Base-by-base conservation (phyloP, 1,140 invertebrate genomes). In the Drosophila subpulchrella region DNA sequence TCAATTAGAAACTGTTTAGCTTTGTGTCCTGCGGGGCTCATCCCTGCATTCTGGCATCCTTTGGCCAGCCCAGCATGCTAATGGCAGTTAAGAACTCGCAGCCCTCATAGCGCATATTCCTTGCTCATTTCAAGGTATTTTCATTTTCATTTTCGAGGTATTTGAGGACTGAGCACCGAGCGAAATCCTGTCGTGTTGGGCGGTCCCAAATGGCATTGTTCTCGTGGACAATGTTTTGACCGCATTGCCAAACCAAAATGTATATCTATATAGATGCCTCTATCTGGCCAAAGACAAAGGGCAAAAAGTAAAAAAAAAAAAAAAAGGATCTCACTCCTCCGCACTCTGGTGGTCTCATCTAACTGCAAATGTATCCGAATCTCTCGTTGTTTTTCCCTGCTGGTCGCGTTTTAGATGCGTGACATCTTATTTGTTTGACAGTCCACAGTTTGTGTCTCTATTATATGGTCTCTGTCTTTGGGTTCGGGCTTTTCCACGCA, bases 101-200 rank as follows among this genome's bases (percentile, higher is more conserved):
- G 20, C 15, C 12, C n/a, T 12, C 27, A 27, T 27, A 27, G 27
- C 15, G 17, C 7, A 65, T 77, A 85, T 84, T 79, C 62, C 44
- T 80, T 89, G 83, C 84, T 84, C 76, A 88, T 89, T 88, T 84
- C 79, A 89, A 89, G 83, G 83, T 89, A 88, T 75, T 88, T 27
- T 5, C 27, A 27, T 27, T 80, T 47, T 24, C 8, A 15, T 17
- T 46, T 20, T 24, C 38, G 46, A 65, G 61, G 30, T 81, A 70
- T 86, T 79, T 38, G 34, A 62, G 50, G 10, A 62, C 27, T 27
- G 27, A 27, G 27, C 27, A 62, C 38, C 24, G 32, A 53, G 50
- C 2, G 8, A 27, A 46, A 46, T 38, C 39, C 27, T 42, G 46
- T 39, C 57, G 54, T 85, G 74, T 70, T 88, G 84, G 82, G 84